Evolutionary conservation across 2,888 invertebrate genomes (phyloP), one percentile per base, ranked within the genome.

Genomic region (Dicycla oo): DNA sequence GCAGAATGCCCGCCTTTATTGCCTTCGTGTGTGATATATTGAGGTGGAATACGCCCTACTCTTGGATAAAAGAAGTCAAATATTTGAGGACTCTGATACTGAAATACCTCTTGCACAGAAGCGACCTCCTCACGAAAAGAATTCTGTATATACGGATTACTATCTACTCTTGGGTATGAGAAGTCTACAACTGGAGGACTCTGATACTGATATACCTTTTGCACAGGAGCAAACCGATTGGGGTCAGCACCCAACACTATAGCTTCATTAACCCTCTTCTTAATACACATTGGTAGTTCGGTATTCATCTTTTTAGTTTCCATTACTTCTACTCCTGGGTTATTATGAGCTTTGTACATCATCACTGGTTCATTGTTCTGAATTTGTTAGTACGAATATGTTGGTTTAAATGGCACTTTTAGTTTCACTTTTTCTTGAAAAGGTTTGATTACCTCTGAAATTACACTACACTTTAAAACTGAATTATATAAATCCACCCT

Each of bases 301-400:
- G 85, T 71, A 15, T 66, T 49, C 56, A 76, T 85, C 23, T 76
- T 77, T 8, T 83, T 63, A 23, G 80, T 88, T 64, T 88, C 86
- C 11, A 85, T 56, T 6, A 88, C 81, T 58, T 90, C 86, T 0
- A 88, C 83, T 47, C 88, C 85, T 18, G 80, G 81, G 30, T 79
- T 85, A 47, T 86, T 82, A 51, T 86, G 80, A 4, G 86, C 82
- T n/a, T 83, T 79, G 63, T 84, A 91, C 0, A 77, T 82, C 62
- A 83, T 88, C 30, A 86, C 68, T 30, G 84, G 85, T 18, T 84
- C 86, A 47, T 86, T 85, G 8, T 76, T 71, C 7, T 82, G 76
- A n/a, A 86, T 71, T 80, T 91, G 88, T 69, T 86, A 83, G 69
- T 91, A 90, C 4, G 83, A 89, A 78, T 90, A 91, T 65, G 73